These are phyloP conservation scores for Drosophila mimica DNA, from an alignment of 2,888 invertebrate genomes.

Conservation along the genomic window DNA sequence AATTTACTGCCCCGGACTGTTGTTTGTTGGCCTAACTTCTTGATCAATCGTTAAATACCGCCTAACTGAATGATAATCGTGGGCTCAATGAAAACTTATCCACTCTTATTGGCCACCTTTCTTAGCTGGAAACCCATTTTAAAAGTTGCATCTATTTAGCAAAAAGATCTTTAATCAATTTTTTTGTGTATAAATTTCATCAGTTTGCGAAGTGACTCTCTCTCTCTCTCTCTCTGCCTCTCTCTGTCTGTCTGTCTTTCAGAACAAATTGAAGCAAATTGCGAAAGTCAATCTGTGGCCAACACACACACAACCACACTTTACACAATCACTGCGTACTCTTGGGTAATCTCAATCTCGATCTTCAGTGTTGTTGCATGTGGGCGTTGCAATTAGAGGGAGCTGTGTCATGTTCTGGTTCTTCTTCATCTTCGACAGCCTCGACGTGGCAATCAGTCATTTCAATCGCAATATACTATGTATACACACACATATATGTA, in stretches of 20 bases:
- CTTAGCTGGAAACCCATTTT: not conserved
- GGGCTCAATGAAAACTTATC: not conserved
- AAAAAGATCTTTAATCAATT: too few species aligned
- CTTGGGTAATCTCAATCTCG: constrained; percentile 68
- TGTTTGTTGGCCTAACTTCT: constrained; percentile 41
- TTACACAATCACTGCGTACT: constrained; percentile 32
- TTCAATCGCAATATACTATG: constrained; percentile 56
- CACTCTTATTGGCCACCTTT: constrained; percentile 13
- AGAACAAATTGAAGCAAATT: constrained; percentile 70
- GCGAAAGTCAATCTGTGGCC: constrained; percentile 71
- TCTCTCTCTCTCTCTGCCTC: not conserved
- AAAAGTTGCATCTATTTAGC: too few species aligned
- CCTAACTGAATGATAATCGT: constrained; percentile 16
- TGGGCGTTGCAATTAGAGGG: constrained; percentile 80
- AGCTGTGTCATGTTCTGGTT: constrained; percentile 60
- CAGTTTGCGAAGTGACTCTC: not conserved
- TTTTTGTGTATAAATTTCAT: constrained; percentile 11
- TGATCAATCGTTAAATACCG: constrained; percentile 68
- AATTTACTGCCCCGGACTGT: constrained; percentile 63
- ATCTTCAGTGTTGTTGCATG: constrained; percentile 47
- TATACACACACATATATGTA: not conserved
- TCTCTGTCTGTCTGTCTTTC: not conserved
- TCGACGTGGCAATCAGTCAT: constrained; percentile 67
- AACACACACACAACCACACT: constrained; percentile 37
- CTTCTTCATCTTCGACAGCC: constrained; percentile 21